Evolutionary conservation across 2,888 invertebrate species (phyloP).

Genomic region (Leptinotarsa peninsularis): DNA sequence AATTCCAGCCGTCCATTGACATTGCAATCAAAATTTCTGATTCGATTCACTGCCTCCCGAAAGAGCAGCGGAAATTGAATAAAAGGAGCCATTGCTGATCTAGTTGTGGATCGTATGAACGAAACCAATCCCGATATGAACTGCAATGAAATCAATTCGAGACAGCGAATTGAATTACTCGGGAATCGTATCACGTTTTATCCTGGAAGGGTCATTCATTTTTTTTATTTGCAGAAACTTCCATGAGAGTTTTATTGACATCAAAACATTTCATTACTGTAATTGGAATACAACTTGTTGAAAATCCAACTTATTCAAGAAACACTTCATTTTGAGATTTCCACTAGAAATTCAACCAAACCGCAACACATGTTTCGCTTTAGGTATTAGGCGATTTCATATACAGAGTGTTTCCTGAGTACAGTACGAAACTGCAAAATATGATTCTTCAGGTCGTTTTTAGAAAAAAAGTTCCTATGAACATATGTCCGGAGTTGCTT

Average conservation of each 20-base stretch:
- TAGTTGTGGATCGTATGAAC: constrained; percentile 13
- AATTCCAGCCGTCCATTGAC: neutral
- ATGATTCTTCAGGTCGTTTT: no score
- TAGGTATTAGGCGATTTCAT: no score
- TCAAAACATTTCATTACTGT: neutral
- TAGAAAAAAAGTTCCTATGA: no score
- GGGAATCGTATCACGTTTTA: neutral
- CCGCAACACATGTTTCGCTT: no score
- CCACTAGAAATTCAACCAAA: no score
- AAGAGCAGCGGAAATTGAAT: neutral
- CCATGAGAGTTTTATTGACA: neutral
- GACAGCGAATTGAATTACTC: constrained; percentile 10
- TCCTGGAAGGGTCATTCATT: neutral
- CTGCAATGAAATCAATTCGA: constrained; percentile 19
- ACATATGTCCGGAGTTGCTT: no score
- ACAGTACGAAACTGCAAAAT: no score
- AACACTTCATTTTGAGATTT: no score
- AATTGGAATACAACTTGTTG: neutral
- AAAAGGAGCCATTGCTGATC: constrained; percentile 2
- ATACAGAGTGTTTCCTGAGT: no score
- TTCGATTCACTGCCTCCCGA: neutral
- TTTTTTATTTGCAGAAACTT: neutral
- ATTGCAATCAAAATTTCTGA: constrained; percentile 5
- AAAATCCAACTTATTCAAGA: no score
- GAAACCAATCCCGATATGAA: constrained; percentile 5